A percentile compares a stretch with the other conserved stretches of the same genome.
phyloP scores from a whole-genome alignment of 2,113 vertebrate genomes.

The Corvus moneduloides region DNA sequence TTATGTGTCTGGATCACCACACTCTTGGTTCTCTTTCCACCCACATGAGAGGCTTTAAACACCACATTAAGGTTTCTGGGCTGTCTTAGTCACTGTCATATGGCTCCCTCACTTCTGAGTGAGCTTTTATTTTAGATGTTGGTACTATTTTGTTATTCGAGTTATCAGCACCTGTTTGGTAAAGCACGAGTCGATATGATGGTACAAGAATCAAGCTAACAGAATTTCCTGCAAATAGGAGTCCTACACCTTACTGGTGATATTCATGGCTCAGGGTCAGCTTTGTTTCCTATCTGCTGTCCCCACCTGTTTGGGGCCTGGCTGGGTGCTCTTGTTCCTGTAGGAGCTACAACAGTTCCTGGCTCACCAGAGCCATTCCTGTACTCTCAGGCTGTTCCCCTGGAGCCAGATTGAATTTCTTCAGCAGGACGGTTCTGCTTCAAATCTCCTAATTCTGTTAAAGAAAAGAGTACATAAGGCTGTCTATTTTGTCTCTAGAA shows the following conservation, averaged over 20 bases:
- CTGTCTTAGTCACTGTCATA: not conserved
- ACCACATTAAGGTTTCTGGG: not conserved
- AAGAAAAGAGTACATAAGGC: not conserved
- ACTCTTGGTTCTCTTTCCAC: not conserved
- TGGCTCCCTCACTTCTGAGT: not conserved
- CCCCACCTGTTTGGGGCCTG: not conserved
- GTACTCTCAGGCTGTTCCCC: not conserved
- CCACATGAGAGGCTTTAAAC: not conserved
- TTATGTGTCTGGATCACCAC: not conserved
- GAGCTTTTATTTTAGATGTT: not conserved
- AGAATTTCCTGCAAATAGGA: not conserved
- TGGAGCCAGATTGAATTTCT: not conserved
- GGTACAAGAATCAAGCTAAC: not conserved
- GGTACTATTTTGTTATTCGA: not conserved
- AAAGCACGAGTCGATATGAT: fast-evolving
- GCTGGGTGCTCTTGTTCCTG: not conserved
- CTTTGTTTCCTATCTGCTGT: not conserved
- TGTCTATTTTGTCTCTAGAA: not conserved
- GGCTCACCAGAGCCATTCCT: not conserved
- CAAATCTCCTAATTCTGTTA: not conserved
- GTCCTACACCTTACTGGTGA: not conserved
- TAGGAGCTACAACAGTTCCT: not conserved
- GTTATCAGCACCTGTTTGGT: not conserved
- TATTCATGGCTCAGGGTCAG: not conserved
- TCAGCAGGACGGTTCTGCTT: not conserved